Percentiles rank a stretch among this genome's conserved stretches.
Conservation (phyloP, 2,113 vertebrate genomes). For the Artemisiospiza belli region DNA sequence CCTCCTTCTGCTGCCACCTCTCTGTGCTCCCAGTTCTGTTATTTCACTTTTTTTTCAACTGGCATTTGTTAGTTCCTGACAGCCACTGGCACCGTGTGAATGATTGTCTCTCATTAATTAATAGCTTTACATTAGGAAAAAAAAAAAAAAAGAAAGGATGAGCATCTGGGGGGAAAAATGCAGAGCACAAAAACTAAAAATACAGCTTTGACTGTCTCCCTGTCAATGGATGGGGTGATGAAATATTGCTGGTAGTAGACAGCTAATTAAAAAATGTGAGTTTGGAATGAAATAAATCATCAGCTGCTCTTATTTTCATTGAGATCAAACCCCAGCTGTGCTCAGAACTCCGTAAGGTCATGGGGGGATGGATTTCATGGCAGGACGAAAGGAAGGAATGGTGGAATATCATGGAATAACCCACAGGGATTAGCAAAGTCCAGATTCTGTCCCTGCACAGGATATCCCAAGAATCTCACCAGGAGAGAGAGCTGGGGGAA, state of each 20-base stretch:
- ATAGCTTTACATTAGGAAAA: neutral
- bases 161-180: neutral
- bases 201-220: neutral
- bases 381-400: neutral
- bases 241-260: neutral
- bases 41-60: neutral
- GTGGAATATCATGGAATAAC: neutral
- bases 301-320: neutral
- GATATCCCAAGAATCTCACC: too few relatives aligned
- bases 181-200: neutral
- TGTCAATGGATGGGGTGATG: neutral
- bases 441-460: neutral
- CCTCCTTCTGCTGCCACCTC: neutral
- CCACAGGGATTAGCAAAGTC: neutral
- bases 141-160: neutral
- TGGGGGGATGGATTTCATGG: accelerated
- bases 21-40: neutral
- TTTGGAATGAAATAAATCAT: neutral
- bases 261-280: neutral
- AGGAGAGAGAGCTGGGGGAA: neutral
- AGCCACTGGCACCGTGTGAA: neutral
- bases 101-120: slow-evolving; percentile 47
- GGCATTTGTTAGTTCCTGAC: neutral
- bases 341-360: neutral
- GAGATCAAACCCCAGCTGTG: neutral